Percentiles rank a stretch among this genome's conserved stretches.
phyloP scores from a whole-genome alignment of 2,797 vertebrate genomes.

The Chanos chanos region DNA sequence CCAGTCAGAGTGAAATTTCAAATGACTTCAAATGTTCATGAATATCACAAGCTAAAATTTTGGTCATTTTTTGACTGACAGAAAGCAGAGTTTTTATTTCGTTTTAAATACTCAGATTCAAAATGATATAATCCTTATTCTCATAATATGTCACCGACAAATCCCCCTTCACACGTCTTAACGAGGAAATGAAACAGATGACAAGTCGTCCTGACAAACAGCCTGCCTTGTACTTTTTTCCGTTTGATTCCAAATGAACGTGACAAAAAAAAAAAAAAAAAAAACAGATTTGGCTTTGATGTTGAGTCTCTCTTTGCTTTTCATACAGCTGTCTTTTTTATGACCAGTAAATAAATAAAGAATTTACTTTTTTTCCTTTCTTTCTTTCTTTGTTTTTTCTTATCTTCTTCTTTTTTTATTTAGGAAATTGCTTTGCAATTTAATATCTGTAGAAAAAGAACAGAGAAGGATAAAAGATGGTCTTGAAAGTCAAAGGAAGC shows the following conservation, averaged over 20 bases:
- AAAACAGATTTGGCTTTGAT: constrained; percentile 45
- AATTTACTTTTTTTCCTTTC: too few species aligned
- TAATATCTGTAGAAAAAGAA: constrained; percentile 14
- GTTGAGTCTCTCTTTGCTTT: constrained; percentile 37
- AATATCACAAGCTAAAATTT: too few species aligned
- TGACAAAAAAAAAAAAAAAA: constrained; percentile 29
- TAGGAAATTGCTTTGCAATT: constrained; percentile 8
- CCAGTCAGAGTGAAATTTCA: not conserved
- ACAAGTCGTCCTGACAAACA: constrained; percentile 44
- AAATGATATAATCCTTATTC: constrained; percentile 32
- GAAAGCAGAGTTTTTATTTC: constrained; percentile 11
- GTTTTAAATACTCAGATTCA: constrained; percentile 25
- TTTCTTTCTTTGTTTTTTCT: too few species aligned
- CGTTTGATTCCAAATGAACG: constrained; percentile 47
- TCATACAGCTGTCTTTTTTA: constrained; percentile 25
- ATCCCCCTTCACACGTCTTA: constrained; percentile 34
- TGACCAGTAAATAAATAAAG: constrained; percentile 17
- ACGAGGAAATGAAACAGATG: constrained; percentile 38
- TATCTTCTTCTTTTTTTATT: too few species aligned
- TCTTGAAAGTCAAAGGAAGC: constrained; percentile 22
- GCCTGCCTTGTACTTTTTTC: constrained; percentile 26
- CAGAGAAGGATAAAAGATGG: constrained; percentile 20
- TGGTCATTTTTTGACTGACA: too few species aligned
- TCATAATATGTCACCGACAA: constrained; percentile 23
- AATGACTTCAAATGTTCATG: too few species aligned